Evolutionary conservation across 2,797 vertebrate genomes (phyloP).

Genomic region (Astyanax mexicanus): DNA sequence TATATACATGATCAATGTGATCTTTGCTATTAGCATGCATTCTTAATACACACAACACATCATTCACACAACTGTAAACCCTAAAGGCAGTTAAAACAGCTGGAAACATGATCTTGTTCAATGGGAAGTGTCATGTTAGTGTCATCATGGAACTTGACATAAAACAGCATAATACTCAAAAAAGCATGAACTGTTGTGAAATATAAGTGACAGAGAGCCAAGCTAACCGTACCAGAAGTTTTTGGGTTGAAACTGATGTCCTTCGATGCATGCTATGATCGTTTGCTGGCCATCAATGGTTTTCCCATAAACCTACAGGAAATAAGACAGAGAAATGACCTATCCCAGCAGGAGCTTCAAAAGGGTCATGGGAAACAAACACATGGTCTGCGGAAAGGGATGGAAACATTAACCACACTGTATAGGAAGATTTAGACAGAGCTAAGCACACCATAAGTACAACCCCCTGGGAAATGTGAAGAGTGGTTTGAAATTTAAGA

Average conservation of each 20-base stretch:
- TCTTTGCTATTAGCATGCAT: too few relatives aligned
- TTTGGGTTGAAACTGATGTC: constrained; percentile 95
- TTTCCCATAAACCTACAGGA: constrained; percentile 91
- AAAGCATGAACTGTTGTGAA: background rate
- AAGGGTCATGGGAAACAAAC: background rate
- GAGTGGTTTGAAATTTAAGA: background rate
- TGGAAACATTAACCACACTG: background rate
- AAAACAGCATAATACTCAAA: background rate
- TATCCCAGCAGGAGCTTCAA: background rate
- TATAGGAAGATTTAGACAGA: background rate
- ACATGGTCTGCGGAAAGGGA: background rate
- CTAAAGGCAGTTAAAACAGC: too few relatives aligned
- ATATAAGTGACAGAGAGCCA: background rate
- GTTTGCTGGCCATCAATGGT: constrained; percentile 94
- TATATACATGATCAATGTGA: too few relatives aligned
- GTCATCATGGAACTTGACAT: too few relatives aligned
- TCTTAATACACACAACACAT: too few relatives aligned
- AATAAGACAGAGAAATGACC: constrained; percentile 34
- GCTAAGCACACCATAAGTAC: background rate
- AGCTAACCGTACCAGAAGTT: constrained; percentile 89
- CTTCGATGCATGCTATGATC: constrained; percentile 94
- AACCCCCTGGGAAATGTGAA: background rate
- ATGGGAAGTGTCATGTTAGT: too few relatives aligned
- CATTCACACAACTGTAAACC: too few relatives aligned
- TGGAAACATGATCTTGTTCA: too few relatives aligned